Evolutionary conservation across 1,140 invertebrate genomes (phyloP).

Genomic region (Atta texana): DNA sequence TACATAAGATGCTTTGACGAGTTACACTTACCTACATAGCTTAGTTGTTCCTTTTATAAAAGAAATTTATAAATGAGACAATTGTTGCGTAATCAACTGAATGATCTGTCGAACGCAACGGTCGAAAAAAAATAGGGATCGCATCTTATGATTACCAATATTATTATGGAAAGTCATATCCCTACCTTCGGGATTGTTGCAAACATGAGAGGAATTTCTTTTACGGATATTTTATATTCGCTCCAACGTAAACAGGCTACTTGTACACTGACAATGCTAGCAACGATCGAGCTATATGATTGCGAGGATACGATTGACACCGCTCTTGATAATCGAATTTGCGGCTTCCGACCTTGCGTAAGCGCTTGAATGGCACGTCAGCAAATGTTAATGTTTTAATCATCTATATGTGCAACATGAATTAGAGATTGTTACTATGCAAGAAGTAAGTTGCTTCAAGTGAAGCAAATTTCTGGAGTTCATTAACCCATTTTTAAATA

Average conservation of each 20-base stretch:
- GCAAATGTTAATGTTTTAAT: slow-evolving; percentile 30
- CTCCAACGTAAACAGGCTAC: neutral
- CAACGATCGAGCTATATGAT: slow-evolving; percentile 37
- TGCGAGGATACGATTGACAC: slow-evolving; percentile 79
- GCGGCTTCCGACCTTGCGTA: slow-evolving; percentile 82
- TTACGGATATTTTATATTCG: neutral
- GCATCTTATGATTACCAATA: neutral
- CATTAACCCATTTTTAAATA: neutral
- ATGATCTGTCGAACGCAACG: neutral
- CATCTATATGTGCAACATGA: neutral
- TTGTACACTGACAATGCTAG: slow-evolving; percentile 11
- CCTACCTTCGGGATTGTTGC: slow-evolving; percentile 35
- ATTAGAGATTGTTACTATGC: neutral
- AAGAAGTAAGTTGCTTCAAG: neutral
- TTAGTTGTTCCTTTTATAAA: neutral
- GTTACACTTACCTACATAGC: neutral
- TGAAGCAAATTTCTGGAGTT: neutral
- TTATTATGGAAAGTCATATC: neutral
- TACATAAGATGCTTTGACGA: neutral
- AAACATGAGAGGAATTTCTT: slow-evolving; percentile 16
- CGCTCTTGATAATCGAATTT: slow-evolving; percentile 83
- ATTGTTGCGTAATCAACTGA: slow-evolving; percentile 2
- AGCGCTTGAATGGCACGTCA: slow-evolving; percentile 64
- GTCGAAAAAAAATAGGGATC: neutral
- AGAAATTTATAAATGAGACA: neutral